These are phyloP conservation scores for Battus philenor DNA, from an alignment of 1,140 invertebrate genomes.

Conservation along the genomic window DNA sequence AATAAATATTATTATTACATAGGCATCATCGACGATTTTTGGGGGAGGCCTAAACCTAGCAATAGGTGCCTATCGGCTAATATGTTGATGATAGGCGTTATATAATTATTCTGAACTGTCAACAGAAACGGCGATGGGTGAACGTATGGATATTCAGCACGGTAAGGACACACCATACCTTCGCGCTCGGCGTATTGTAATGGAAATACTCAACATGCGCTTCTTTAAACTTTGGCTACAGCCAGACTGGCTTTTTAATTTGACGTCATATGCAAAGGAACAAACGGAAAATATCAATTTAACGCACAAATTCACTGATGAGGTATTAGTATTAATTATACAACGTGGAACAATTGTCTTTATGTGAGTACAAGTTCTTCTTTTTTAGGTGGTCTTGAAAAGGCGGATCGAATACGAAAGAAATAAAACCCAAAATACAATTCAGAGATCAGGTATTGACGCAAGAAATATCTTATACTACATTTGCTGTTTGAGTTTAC, in stretches of 20 bases:
- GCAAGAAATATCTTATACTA: no score
- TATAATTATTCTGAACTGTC: no score
- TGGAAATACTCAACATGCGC: conserved; percentile 47
- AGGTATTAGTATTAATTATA: conserved; percentile 24
- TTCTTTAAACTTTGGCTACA: conserved; percentile 55
- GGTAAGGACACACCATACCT: conserved; percentile 46
- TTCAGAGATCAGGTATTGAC: conserved; percentile 72
- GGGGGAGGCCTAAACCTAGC: no score
- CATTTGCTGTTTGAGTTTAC: no score
- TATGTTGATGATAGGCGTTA: no score
- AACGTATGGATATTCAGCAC: conserved; percentile 49
- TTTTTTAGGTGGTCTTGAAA: conserved; percentile 43
- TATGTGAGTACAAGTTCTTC: no score
- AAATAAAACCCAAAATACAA: conserved; percentile 18
- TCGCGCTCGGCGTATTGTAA: conserved; percentile 43
- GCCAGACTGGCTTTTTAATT: conserved; percentile 48
- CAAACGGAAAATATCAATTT: conserved; percentile 43
- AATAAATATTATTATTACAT: no score
- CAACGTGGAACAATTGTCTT: background rate
- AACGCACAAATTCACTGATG: conserved; percentile 46
- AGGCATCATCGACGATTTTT: no score
- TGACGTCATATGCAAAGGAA: conserved; percentile 40
- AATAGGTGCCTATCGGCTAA: no score
- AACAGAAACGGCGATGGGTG: conserved; percentile 51
- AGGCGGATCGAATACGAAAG: conserved; percentile 34